Percentiles rank a stretch among this genome's conserved stretches.
Evolutionary conservation across 2,113 vertebrate species (phyloP).

Genomic region (Fregata magnificens): DNA sequence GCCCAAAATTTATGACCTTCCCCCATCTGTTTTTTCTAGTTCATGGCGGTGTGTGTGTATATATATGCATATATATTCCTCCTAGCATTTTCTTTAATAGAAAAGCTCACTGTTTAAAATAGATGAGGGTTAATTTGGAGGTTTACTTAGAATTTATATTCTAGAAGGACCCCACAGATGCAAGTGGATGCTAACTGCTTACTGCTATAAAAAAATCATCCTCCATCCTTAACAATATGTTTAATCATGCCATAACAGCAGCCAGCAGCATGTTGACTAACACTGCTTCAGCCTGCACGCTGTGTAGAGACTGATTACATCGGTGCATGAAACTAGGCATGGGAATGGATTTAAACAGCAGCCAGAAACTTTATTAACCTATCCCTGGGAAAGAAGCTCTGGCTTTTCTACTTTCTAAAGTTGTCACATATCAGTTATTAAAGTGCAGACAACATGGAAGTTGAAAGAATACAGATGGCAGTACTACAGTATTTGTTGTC

Average conservation of each 20-base stretch:
- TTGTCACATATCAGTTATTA: background rate
- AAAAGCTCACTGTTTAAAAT: background rate
- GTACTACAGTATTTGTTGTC: background rate
- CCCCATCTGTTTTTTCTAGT: background rate
- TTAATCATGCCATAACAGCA: background rate
- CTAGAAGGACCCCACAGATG: background rate
- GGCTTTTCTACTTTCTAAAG: background rate
- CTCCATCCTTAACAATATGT: background rate
- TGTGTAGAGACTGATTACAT: background rate
- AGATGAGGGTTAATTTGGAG: background rate
- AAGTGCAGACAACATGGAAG: background rate
- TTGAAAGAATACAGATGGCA: background rate
- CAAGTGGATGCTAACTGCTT: background rate
- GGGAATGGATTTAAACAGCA: background rate
- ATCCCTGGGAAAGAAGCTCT: background rate
- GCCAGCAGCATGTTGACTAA: background rate
- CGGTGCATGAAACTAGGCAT: background rate
- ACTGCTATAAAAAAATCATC: background rate
- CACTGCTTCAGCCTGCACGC: background rate
- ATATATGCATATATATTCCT: background rate
- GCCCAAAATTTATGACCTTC: background rate
- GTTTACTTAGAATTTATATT: background rate
- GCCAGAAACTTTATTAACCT: background rate
- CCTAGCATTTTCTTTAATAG: background rate
- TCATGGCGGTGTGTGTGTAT: rapidly evolving